Base-by-base conservation (phyloP, 2,888 invertebrate species). In the Brachypalpus laphriformis region DNA sequence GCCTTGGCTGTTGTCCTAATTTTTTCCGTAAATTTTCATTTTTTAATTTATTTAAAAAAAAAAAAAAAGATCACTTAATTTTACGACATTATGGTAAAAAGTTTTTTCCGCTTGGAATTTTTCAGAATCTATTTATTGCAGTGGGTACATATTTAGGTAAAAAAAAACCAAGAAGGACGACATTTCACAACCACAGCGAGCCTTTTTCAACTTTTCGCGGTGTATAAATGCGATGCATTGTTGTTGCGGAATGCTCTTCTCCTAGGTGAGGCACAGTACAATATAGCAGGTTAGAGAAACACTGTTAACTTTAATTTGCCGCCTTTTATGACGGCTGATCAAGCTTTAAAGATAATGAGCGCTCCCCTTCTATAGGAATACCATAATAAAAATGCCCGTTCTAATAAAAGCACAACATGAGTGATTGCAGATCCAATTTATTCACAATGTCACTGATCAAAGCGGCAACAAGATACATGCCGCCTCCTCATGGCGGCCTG, bases 361-460 rank as follows among this genome's bases (percentile, higher is more conserved):
- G 68, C 86, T 82, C 86, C 86, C 63, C 37, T 72, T 63, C 49
- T 28, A 56, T 25, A 25, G 25, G 31, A 31, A 9, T 34, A 34
- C 56, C 14, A 14, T 40, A 80, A 63, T 70, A 75, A 57, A n/a
- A 37, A 37, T 72, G 45, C 66, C 72, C 57, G 54, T 54, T 71
- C 76, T 66, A 70, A 81, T 81, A 81, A 82, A 72, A 77, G 82
- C 70, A 31, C 71, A 82, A 86, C 82, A 86, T 66, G 47, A 76
- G 51, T 82, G 82, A 82, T 86, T 86, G 86, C 82, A 82, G 86
- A 86, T 86, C 76, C 86, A 82, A 82, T 82, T 82, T 82, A 82
- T 81, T 81, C 59, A 65, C 75, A 81, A 71, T 85, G 85, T 85
- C 75, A 34, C 40, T 63, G 82, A 86, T 86, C 86, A 86, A 86